Base-by-base conservation (phyloP, 1,140 invertebrate genomes). In the Gryllus bimaculatus region DNA sequence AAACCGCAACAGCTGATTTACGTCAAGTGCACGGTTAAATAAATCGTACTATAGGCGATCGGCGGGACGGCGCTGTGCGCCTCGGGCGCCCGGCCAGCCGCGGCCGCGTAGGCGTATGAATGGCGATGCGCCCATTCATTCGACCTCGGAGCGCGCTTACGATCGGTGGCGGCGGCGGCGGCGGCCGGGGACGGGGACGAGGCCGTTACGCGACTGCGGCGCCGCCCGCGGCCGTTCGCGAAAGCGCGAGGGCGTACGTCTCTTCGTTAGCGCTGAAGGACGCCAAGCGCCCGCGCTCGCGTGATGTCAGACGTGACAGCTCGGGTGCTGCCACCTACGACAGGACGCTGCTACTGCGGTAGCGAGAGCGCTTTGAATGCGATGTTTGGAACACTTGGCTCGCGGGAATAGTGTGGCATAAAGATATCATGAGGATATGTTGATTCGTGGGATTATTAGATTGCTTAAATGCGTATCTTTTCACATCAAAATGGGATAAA, bases 221-320 rank as follows among this genome's bases (percentile, higher is more conserved):
- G 73, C 75, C 78, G 54, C 79, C 80, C 81, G 78, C 79, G 81
- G 73, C 75, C 78, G 54, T 77, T 80, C 80, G 78, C 79, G 81
- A 81, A 81, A 81, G 81, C 26, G 26, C 26, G 26, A 39, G 26
- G n/a, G 26, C 26, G 26, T 39, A 39, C 26, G 26, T 79, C 80
- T 81, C 78, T 78, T 66, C 54, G 10, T 78, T 66, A 10, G 10
- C 10, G 54, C 79, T 80, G 81, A 81, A 82, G 82, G 81, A 83
- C 85, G 84, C 85, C 85, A 85, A 86, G 85, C 84, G 84, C 83
- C 83, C 81, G 83, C 83, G 82, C 83, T 85, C 82, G 83, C 83
- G 84, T 39, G 26, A 39, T 39, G 1, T 39, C 26, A 39, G 26
- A 39, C 26, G 26, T 39, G 26, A 39, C 26, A 39, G 26, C 26